A percentile compares a stretch with the other conserved stretches of the same genome.
phyloP scores from a whole-genome alignment of 2,797 vertebrate species.

The Catamblyrhynchus diadema region DNA sequence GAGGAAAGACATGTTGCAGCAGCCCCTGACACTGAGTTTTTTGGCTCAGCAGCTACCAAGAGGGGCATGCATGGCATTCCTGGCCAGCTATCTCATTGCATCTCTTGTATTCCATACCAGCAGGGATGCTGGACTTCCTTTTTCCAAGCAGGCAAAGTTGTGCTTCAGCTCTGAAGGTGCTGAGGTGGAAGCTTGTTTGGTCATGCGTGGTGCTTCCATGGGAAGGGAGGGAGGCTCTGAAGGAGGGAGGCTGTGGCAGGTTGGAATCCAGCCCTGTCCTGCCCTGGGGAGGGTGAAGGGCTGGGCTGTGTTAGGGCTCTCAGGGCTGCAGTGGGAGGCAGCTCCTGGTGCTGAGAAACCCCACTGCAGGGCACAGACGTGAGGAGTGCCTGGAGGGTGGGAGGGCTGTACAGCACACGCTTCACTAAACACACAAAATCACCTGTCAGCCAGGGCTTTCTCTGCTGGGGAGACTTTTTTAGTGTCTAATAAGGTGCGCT shows the following conservation, averaged over 20 bases:
- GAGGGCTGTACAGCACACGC: not conserved
- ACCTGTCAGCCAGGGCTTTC: not conserved
- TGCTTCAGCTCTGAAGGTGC: not conserved
- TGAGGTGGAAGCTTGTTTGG: not conserved
- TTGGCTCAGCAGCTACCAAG: not conserved
- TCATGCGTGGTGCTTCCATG: accelerated
- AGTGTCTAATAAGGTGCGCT: not conserved
- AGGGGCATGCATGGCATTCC: not conserved
- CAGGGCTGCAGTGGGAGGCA: not conserved
- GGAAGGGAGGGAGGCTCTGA: not conserved
- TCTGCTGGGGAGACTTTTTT: not conserved
- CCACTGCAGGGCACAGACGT: not conserved
- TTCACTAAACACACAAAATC: not conserved
- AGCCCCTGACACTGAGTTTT: not conserved
- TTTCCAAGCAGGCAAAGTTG: not conserved
- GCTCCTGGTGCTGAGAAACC: not conserved
- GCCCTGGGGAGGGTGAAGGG: not conserved
- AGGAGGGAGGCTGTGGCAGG: not conserved
- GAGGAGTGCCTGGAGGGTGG: not conserved
- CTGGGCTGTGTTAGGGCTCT: not conserved
- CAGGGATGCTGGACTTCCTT: not conserved
- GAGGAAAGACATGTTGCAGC: not conserved
- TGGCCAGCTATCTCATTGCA: not conserved
- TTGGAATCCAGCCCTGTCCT: not conserved
- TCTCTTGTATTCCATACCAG: not conserved